phyloP scores from a whole-genome alignment of 1,140 invertebrate genomes.

The Ceratosolen fusciceps region DNA sequence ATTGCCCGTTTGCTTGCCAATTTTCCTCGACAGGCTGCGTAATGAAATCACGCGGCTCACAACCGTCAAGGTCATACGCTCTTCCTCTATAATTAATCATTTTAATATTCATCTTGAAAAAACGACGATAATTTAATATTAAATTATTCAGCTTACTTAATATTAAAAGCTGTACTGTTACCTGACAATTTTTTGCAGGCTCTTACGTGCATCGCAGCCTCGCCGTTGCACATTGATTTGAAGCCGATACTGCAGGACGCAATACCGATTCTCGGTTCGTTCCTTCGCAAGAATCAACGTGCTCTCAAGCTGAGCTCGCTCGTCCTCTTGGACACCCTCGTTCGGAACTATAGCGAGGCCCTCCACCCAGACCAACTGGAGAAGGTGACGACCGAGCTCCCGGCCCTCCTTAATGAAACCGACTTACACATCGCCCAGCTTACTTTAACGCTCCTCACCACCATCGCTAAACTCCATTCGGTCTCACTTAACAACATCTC shows the following conservation, averaged over 20 bases:
- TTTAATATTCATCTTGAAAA: too few species aligned
- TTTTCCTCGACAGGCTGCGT: conserved; percentile 93
- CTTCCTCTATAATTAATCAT: too few species aligned
- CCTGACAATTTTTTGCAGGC: conserved; percentile 68
- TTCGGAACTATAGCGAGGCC: conserved; percentile 85
- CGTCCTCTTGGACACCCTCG: conserved; percentile 90
- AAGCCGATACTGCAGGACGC: conserved; percentile 79
- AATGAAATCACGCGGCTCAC: conserved; percentile 98
- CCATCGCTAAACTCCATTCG: conserved; percentile 81
- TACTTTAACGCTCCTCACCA: conserved; percentile 82
- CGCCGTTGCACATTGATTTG: conserved; percentile 89
- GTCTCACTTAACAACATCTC: conserved; percentile 78
- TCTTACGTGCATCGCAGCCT: conserved; percentile 93
- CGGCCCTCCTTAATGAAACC: conserved; percentile 90
- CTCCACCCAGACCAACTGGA: conserved; percentile 81
- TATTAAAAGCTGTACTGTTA: too few species aligned
- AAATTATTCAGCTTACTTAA: too few species aligned
- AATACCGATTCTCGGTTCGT: conserved; percentile 92
- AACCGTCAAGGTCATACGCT: conserved; percentile 81
- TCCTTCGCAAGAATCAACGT: conserved; percentile 96
- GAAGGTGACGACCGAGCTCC: conserved; percentile 87
- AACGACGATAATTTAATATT: too few species aligned
- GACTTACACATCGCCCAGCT: conserved; percentile 97
- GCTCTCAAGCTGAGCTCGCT: conserved; percentile 94
- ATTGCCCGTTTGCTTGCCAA: conserved; percentile 87